Evolutionary conservation across 2,888 invertebrate genomes (phyloP).

Genomic region (Lordiphosa fenestrarum): DNA sequence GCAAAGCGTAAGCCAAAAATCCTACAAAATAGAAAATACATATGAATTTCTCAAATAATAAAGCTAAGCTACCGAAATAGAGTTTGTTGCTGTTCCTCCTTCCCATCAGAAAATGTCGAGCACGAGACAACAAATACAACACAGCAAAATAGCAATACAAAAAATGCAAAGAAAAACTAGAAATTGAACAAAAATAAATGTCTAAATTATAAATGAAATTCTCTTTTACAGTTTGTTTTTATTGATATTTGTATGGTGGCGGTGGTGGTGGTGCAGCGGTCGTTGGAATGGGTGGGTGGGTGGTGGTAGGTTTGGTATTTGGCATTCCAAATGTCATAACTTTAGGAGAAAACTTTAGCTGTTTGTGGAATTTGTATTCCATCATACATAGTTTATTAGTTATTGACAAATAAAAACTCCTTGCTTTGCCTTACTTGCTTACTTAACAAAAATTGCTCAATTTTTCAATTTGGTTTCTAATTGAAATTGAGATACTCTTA

Average conservation of each 20-base stretch:
- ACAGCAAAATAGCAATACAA: conserved; percentile 35
- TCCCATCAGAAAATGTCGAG: conserved; percentile 25
- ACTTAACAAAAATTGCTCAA: too few species aligned
- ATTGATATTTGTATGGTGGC: neutral
- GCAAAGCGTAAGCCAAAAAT: conserved; percentile 69
- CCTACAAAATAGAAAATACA: conserved; percentile 29
- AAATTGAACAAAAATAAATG: conserved; percentile 49
- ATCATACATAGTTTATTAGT: conserved; percentile 3
- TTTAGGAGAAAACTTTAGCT: conserved; percentile 5
- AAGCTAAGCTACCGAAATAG: conserved; percentile 47
- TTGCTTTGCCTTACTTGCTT: too few species aligned
- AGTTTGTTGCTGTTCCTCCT: conserved; percentile 32
- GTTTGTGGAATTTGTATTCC: neutral
- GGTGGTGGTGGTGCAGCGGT: neutral
- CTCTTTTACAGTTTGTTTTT: conserved; percentile 23
- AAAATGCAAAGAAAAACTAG: conserved; percentile 35
- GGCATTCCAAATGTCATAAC: conserved; percentile 6
- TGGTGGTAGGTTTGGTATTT: neutral
- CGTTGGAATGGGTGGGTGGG: neutral
- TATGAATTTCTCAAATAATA: conserved; percentile 21
- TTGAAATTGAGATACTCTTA: too few species aligned
- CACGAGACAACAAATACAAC: conserved; percentile 30
- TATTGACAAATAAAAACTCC: neutral
- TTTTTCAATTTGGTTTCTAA: too few species aligned
- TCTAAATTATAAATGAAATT: conserved; percentile 66